Evolutionary conservation across 2,113 vertebrate species (phyloP), one percentile per base, ranked within the genome.

Genomic region (Microcebus tavaratra): DNA sequence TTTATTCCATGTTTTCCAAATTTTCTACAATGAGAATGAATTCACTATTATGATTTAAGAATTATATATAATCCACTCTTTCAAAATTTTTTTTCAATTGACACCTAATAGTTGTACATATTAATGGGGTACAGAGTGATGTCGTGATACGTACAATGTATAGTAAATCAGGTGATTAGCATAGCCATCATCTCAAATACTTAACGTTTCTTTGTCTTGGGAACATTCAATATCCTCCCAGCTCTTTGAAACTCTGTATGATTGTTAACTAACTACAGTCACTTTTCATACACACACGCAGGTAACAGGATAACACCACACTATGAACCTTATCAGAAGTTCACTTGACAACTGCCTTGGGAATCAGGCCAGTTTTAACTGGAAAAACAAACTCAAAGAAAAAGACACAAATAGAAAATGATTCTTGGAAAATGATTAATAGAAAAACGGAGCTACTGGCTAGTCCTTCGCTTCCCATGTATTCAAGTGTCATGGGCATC

Each of bases 391-490:
- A 79, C n/a, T 1, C 36, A 4, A 85, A 42, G n/a, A 67, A 36
- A 81, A 85, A 81, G 18, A 36, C 0, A 67, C 23, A 15, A 45
- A 20, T 3, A 21, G 39, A 65, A 53, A 31, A 2, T 21, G 6
- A 57, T 57, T 57, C 20, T 25, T 3, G 55, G 34, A 8, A 48
- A 39, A 2, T 21, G 18, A 57, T 57, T 57, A 57, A 29, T 3
- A 61, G 34, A 8, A 42, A 39, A 39, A 45, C 8, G 0, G 1
- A 53, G 39, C 7, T 31, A 0, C 20, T 3, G 20, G 3, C 5
- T 13, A 2, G 1, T 6, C 11, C 2, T 27, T 39, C 17, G 0
- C 10, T 12, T 29, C 3, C 15, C 42, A 13, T 0, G 3, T 8
- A 9, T 27, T 73, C 27, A 39, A 39, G 9, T 5, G 6, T 12